Base-by-base conservation (phyloP, 2,888 invertebrate species). In the Drosophila melanosoma region DNA sequence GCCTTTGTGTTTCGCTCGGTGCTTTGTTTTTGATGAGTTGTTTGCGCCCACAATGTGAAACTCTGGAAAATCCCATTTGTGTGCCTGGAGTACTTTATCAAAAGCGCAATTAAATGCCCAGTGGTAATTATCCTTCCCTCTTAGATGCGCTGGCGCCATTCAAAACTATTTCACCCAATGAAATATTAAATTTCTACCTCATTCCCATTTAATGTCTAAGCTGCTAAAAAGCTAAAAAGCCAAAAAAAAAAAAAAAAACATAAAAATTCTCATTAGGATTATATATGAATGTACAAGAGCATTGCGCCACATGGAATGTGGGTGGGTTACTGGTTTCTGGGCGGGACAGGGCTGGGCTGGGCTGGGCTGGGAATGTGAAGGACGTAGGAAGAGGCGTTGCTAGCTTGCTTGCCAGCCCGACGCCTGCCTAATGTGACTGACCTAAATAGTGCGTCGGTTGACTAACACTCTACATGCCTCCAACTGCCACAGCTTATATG, bases 381-480 rank as follows among this genome's bases (percentile, higher is more conserved):
- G 29, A 45, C 29, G 49, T 52, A 59, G 59, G 63, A 49, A 20
- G 56, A 60, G 54, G 51, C 71, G 54, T 64, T 69, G 68, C 70
- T 59, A 54, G 60, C 56, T 67, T 65, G 63, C 73, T 73, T 76
- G 69, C 70, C 82, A 82, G 73, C 56, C 64, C 60, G 79, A 79
- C 83, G 83, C 87, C 80, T 76, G 72, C 80, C 79, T 89, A 90
- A 90, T 87, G 91, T 91, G 91, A 90, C 87, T 90, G 90, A 91
- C 90, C 90, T 90, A 90, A 90, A 90, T 90, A 90, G 90, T 83
- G 81, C 66, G 75, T 62, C 79, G 77, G 65, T 79, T 80, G 86
- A 76, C 61, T 77, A 79, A 76, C 62, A 78, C 77, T 77, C 72
- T 59, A 33, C 45, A 38, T 67, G 42, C 60, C 62, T 36, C 38